phyloP scores from a whole-genome alignment of 2,797 vertebrate species.

The Pipistrellus kuhlii region DNA sequence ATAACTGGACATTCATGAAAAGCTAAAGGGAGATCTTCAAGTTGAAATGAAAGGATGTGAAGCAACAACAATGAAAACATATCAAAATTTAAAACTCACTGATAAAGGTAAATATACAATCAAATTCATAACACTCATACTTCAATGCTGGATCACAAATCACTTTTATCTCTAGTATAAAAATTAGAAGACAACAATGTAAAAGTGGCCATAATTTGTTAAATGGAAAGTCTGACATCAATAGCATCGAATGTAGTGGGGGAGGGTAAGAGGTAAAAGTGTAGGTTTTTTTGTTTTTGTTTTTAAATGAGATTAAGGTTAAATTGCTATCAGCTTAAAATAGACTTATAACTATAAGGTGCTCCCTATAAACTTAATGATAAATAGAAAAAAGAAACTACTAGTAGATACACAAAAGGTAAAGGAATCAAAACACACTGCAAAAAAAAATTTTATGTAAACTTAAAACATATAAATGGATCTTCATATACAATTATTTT shows the following conservation, averaged over 20 bases:
- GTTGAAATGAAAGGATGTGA: neutral
- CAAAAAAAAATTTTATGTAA: constrained; percentile 23
- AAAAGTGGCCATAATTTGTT: neutral
- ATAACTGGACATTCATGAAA: neutral
- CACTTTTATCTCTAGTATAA: neutral
- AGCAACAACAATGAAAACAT: neutral
- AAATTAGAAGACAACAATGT: neutral
- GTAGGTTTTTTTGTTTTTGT: neutral
- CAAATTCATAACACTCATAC: neutral
- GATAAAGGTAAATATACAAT: neutral
- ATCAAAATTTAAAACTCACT: neutral
- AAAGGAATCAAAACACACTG: neutral
- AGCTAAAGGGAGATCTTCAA: neutral
- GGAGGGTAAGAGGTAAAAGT: neutral
- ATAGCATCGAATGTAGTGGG: neutral
- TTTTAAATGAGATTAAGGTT: neutral
- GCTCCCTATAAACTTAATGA: neutral
- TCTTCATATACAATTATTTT: neutral
- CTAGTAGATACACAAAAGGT: neutral
- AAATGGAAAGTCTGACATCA: neutral
- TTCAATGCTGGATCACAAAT: neutral
- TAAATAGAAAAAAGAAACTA: neutral
- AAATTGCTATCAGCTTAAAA: neutral
- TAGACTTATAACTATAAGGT: neutral
- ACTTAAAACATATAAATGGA: neutral